A percentile compares a stretch with the other conserved stretches of the same genome.
Evolutionary conservation across 2,888 invertebrate genomes (phyloP).

Genomic region (Cistogaster globosa): DNA sequence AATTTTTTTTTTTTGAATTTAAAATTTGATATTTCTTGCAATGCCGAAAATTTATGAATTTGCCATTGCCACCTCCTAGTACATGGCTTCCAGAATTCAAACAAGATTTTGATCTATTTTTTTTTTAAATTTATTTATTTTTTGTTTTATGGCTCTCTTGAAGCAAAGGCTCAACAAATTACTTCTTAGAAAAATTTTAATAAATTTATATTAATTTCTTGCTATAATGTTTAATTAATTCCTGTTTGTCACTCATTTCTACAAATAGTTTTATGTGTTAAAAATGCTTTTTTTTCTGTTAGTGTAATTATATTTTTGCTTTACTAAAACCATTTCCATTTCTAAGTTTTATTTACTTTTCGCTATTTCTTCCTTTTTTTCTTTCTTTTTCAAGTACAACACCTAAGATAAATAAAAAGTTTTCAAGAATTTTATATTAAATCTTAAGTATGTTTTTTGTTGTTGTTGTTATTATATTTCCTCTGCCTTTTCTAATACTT

Average conservation of each 20-base stretch:
- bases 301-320: conserved; percentile 50
- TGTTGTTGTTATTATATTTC: conserved; percentile 12
- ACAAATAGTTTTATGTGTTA: background rate
- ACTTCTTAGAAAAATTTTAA: background rate
- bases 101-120: too few relatives aligned
- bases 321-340: conserved; percentile 55
- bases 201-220: background rate
- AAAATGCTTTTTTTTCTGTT: background rate
- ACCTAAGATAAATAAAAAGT: conserved; percentile 52
- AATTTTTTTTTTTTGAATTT: too few relatives aligned
- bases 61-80: too few relatives aligned
- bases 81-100: too few relatives aligned
- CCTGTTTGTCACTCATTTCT: background rate
- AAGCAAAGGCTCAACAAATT: too few relatives aligned
- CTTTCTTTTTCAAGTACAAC: background rate
- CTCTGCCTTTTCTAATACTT: conserved; percentile 50
- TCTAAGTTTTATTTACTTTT: conserved; percentile 45
- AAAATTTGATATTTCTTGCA: too few relatives aligned
- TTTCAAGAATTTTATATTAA: conserved; percentile 63
- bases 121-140: too few relatives aligned
- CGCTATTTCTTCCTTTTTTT: conserved; percentile 18
- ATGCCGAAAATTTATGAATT: too few relatives aligned
- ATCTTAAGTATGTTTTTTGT: conserved; percentile 39
- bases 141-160: too few relatives aligned
- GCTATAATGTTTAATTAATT: conserved; percentile 6